Percentiles rank a stretch among this genome's conserved stretches.
These are phyloP conservation scores for Periparus ater DNA, from an alignment of 2,797 vertebrate species.

Conservation along the genomic window DNA sequence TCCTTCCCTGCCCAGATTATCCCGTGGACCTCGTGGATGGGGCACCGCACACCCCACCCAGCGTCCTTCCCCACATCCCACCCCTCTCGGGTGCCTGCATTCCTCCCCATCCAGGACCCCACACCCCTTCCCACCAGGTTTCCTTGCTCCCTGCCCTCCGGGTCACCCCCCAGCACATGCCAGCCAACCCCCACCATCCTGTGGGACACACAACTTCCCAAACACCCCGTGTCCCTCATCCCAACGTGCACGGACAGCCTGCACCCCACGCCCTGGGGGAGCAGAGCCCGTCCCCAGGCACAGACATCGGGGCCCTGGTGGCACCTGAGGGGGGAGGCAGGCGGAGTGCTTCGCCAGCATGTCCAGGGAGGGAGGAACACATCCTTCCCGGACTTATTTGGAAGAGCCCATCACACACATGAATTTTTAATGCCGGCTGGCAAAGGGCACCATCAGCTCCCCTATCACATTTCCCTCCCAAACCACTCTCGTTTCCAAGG, in stretches of 20 bases:
- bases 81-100: neutral
- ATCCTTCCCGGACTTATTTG: neutral
- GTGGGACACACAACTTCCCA: neutral
- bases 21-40: neutral
- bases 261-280: accelerated
- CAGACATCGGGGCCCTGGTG: neutral
- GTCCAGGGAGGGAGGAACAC: neutral
- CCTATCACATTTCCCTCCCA: neutral
- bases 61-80: neutral
- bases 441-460: neutral
- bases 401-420: neutral
- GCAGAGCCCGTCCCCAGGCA: neutral
- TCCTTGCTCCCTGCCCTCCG: neutral
- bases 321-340: neutral
- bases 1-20: neutral
- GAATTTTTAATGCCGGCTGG: neutral
- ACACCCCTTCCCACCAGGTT: neutral
- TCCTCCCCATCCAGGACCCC: neutral
- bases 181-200: neutral
- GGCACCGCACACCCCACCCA: neutral
- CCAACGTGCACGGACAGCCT: accelerated
- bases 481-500: neutral
- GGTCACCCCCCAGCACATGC: neutral
- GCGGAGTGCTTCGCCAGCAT: neutral
- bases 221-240: neutral